A percentile compares a stretch with the other conserved stretches of the same genome.
phyloP scores from a whole-genome alignment of 2,888 invertebrate species.

The Amiota mariae region DNA sequence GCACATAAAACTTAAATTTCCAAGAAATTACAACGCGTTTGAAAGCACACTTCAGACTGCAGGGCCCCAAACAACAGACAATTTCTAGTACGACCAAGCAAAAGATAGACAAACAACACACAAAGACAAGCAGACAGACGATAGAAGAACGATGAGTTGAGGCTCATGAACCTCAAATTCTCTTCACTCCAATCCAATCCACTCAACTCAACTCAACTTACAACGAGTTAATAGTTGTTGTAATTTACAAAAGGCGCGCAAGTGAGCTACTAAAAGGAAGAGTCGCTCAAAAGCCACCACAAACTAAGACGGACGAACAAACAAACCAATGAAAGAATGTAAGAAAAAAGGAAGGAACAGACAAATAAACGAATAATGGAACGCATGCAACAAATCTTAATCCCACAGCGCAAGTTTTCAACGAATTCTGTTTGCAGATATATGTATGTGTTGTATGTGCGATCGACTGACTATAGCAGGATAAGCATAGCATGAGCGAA shows the following conservation, averaged over 20 bases:
- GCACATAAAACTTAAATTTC: slow-evolving; percentile 64
- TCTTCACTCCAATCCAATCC: too few relatives aligned
- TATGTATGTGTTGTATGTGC: too few relatives aligned
- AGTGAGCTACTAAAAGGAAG: slow-evolving; percentile 2
- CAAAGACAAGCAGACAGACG: slow-evolving; percentile 42
- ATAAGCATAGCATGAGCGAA: neutral
- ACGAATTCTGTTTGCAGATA: slow-evolving; percentile 53
- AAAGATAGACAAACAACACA: slow-evolving; percentile 40
- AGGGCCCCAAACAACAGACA: slow-evolving; percentile 18
- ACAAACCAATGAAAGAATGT: neutral
- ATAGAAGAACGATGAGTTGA: too few relatives aligned
- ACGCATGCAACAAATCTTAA: slow-evolving; percentile 61
- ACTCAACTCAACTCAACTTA: neutral
- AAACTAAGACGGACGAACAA: neutral
- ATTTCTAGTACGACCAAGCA: neutral
- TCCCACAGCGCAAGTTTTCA: slow-evolving; percentile 70
- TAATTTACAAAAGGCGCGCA: slow-evolving; percentile 55
- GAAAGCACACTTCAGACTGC: slow-evolving; percentile 40
- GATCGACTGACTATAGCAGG: neutral
- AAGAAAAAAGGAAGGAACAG: neutral
- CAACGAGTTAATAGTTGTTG: slow-evolving; percentile 61
- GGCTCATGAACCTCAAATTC: too few relatives aligned
- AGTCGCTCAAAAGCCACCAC: neutral
- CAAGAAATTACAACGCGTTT: slow-evolving; percentile 65
- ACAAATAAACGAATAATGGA: slow-evolving; percentile 46